phyloP scores from a whole-genome alignment of 2,888 invertebrate genomes.

The Drosophila kambysellisi region DNA sequence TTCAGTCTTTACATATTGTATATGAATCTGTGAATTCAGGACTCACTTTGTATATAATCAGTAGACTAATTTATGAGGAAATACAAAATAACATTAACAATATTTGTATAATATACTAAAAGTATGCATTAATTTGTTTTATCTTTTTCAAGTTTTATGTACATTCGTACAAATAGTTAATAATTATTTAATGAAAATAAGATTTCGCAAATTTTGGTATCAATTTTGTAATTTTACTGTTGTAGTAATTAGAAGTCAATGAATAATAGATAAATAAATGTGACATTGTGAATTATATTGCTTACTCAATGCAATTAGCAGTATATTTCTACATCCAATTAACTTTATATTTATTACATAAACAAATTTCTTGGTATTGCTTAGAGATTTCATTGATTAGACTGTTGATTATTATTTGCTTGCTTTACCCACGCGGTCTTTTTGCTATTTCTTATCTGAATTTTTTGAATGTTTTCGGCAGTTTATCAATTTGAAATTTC shows the following conservation, averaged over 20 bases:
- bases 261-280: not conserved
- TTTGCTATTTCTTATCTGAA: constrained; percentile 33
- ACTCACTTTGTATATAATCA: no score
- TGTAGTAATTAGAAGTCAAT: not conserved
- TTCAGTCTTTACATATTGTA: no score
- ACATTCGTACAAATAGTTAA: no score
- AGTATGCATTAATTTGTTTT: not conserved
- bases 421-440: not conserved
- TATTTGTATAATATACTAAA: no score
- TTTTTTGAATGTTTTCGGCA: not conserved
- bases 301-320: not conserved
- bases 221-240: not conserved
- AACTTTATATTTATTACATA: not conserved
- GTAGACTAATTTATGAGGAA: not conserved
- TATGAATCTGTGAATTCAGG: no score
- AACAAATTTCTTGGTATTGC: no score
- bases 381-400: not conserved
- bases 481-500: constrained; percentile 1
- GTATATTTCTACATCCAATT: no score
- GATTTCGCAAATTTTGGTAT: not conserved
- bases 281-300: not conserved
- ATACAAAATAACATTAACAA: no score
- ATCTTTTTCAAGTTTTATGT: not conserved
- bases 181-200: not conserved
- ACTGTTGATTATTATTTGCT: not conserved